Percentiles rank a stretch among this genome's conserved stretches.
Evolutionary conservation across 2,888 invertebrate genomes (phyloP).

Genomic region (Serrognathus titanus): DNA sequence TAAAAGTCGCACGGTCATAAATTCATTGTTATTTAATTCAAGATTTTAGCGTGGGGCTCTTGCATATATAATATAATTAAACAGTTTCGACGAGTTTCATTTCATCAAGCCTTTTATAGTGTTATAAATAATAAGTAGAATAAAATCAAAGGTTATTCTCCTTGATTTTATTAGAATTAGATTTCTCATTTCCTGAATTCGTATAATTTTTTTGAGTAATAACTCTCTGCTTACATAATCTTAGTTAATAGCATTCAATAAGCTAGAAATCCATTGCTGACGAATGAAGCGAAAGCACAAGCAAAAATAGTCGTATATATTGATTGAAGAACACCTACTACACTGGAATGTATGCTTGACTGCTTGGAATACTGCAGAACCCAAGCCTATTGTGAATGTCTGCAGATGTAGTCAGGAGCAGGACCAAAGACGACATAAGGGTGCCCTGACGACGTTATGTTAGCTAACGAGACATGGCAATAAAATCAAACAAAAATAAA

Average conservation of each 20-base stretch:
- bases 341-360: constrained; percentile 37
- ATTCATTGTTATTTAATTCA: too few relatives aligned
- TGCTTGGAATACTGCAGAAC: constrained; percentile 37
- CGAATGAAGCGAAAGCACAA: constrained; percentile 25
- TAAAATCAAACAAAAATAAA: neutral
- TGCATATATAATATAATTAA: too few relatives aligned
- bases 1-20: too few relatives aligned
- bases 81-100: too few relatives aligned
- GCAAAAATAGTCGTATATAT: constrained; percentile 31
- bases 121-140: too few relatives aligned
- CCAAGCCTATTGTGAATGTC: constrained; percentile 34
- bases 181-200: too few relatives aligned
- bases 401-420: constrained; percentile 12
- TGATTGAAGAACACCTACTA: constrained; percentile 37
- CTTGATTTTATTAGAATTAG: too few relatives aligned
- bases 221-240: constrained; percentile 10
- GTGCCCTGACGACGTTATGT: constrained; percentile 34
- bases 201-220: too few relatives aligned
- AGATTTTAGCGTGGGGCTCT: too few relatives aligned
- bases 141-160: too few relatives aligned
- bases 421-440: constrained; percentile 25
- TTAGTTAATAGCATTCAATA: constrained; percentile 23
- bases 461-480: too few relatives aligned
- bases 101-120: too few relatives aligned
- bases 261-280: constrained; percentile 26